Evolutionary conservation across 64 coral and sea anemone genomes (phyloP), one percentile per base, ranked within the genome.

Genomic region (Dendronephthya gigantea): DNA sequence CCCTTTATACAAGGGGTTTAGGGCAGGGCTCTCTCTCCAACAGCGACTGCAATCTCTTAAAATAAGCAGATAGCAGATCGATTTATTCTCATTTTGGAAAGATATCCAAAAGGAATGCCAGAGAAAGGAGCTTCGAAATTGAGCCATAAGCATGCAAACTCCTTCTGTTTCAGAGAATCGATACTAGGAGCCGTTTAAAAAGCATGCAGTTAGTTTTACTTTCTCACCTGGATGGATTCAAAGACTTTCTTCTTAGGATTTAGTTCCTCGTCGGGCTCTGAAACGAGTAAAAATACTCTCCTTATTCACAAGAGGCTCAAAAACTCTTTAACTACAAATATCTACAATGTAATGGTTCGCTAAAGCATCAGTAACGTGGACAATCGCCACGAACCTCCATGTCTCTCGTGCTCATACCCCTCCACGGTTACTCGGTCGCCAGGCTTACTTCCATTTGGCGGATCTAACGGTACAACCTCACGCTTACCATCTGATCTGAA

Each of bases 181-280:
- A n/a, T n/a, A n/a, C n/a, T n/a, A n/a, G n/a, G n/a, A n/a, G n/a
- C n/a, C n/a, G n/a, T n/a, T 87, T 2, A 79, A 43, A 84, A 83
- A 82, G 69, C 39, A 31, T 41, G 16, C 22, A 4, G 25, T 82
- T 31, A 35, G 40, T 27, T 25, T 31, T 43, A 35, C n/a, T n/a
- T n/a, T n/a, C 43, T 10, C 72, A 96, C 94, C 88, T 96, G 88
- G 0, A 96, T 81, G 39, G 91, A 84, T 85, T 96, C 94, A 50
- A 96, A 96, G 19, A 96, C 41, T 82, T 96, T 96, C 65, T 89
- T 96, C 66, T 96, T 96, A 0, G 94, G 94, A 86, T 96, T 96
- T 9, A 96, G 83, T 68, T 90, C 86, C 35, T 90, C 88, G 40
- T 96, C 94, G 79, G 94, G 94, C 35, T 83, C 94, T 96, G 49